A percentile compares a stretch with the other conserved stretches of the same genome.
Conservation (phyloP, 2,113 vertebrate species). For the Sapayoa aenigma region DNA sequence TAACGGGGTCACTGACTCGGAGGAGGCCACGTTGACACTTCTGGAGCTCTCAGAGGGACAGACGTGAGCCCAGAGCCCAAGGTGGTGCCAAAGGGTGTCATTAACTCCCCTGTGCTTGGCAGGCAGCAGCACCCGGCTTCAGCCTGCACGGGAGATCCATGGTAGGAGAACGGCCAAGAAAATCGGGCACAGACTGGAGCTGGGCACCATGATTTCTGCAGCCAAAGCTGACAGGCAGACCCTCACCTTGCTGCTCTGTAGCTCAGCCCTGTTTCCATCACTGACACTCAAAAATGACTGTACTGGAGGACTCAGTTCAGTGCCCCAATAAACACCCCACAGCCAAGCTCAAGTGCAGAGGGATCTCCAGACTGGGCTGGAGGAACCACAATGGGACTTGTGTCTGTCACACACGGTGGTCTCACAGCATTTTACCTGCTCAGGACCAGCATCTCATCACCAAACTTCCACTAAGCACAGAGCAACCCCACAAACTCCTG, state of each 20-base stretch:
- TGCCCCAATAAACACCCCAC: neutral
- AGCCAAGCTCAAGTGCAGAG: neutral
- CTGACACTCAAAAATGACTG: neutral
- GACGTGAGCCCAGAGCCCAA: neutral
- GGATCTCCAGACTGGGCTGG: neutral
- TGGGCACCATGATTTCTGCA: fast-evolving
- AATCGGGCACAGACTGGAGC: neutral
- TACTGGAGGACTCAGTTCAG: neutral
- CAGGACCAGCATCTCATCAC: neutral
- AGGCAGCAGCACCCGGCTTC: neutral
- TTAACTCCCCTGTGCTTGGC: neutral
- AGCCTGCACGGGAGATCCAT: neutral
- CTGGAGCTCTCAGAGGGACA: neutral
- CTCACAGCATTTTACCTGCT: fast-evolving
- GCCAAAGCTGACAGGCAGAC: neutral
- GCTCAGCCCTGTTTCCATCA: neutral
- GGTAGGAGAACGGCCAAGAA: fast-evolving
- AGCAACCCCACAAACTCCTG: neutral
- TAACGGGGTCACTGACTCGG: neutral
- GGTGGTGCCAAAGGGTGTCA: neutral
- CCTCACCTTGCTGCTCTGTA: neutral
- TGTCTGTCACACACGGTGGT: fast-evolving
- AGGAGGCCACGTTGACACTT: neutral
- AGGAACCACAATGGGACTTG: fast-evolving
- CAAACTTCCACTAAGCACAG: neutral